Evolutionary conservation across 1,140 invertebrate genomes (phyloP).

Genomic region (Caenorhabditis remanei): DNA sequence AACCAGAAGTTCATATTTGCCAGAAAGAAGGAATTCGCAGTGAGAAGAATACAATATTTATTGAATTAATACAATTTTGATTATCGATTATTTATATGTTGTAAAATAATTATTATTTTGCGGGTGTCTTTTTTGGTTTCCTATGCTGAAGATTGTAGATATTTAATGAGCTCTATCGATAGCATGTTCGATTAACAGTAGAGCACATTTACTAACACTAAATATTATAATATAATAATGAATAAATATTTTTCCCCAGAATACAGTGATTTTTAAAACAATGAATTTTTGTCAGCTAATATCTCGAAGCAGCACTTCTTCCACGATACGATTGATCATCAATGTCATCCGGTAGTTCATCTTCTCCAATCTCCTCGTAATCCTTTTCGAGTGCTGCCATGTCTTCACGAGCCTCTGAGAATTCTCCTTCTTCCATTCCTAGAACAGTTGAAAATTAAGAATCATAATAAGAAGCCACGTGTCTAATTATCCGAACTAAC

Average conservation of each 20-base stretch:
- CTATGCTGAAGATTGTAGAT: background rate
- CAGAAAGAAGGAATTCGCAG: constrained; percentile 36
- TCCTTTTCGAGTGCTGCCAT: constrained; percentile 87
- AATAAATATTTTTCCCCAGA: too few species aligned
- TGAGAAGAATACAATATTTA: background rate
- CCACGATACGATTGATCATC: constrained; percentile 35
- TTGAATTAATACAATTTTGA: background rate
- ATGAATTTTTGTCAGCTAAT: background rate
- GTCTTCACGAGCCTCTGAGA: constrained; percentile 88
- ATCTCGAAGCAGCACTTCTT: constrained; percentile 45
- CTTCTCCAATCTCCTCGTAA: constrained; percentile 79
- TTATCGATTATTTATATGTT: background rate
- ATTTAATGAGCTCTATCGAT: background rate
- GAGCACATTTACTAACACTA: background rate
- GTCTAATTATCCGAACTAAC: constrained; percentile 80
- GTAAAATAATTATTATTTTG: background rate
- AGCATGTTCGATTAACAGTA: constrained; percentile 11
- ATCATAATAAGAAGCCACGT: background rate
- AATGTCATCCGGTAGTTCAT: constrained; percentile 59
- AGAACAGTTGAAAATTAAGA: background rate
- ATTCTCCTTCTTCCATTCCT: constrained; percentile 87
- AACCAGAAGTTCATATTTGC: constrained; percentile 37
- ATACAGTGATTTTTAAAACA: background rate
- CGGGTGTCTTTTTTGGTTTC: background rate
- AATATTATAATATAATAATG: background rate